Percentiles rank a stretch among this genome's conserved stretches.
Conservation (phyloP, 2,888 invertebrate genomes). For the Ophonus ardosiacus region DNA sequence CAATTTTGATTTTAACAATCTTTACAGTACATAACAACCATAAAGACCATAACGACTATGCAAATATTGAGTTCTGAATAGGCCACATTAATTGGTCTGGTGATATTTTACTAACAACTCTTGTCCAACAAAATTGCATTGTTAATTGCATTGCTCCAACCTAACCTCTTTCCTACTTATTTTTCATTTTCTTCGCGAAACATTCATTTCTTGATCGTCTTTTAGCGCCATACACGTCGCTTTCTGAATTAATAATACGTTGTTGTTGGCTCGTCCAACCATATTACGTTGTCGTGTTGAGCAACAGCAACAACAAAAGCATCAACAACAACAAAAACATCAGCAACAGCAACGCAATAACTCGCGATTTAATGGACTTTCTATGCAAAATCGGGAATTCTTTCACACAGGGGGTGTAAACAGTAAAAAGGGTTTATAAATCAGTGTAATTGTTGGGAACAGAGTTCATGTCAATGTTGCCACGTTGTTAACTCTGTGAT, state of each 20-base stretch:
- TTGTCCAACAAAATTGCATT: no score
- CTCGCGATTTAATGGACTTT: background rate
- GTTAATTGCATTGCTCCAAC: no score
- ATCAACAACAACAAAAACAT: no score
- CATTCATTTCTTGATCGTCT: background rate
- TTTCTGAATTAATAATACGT: background rate
- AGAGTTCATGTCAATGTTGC: background rate
- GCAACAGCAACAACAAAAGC: no score
- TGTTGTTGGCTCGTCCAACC: background rate
- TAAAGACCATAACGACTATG: no score
- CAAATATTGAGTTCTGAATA: no score
- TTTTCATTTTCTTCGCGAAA: background rate
- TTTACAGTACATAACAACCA: no score
- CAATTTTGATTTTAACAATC: no score
- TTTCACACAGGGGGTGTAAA: background rate
- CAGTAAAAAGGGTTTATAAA: background rate
- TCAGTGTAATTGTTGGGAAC: background rate
- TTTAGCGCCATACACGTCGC: background rate
- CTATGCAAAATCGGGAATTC: background rate
- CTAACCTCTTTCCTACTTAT: background rate
- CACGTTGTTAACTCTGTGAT: background rate
- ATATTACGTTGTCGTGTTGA: background rate
- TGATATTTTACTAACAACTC: no score
- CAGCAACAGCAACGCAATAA: background rate
- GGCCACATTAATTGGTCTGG: background rate